Percentiles rank a stretch among this genome's conserved stretches.
Conservation (phyloP, 2,888 invertebrate genomes). For the Scaptomyza caliginosa region DNA sequence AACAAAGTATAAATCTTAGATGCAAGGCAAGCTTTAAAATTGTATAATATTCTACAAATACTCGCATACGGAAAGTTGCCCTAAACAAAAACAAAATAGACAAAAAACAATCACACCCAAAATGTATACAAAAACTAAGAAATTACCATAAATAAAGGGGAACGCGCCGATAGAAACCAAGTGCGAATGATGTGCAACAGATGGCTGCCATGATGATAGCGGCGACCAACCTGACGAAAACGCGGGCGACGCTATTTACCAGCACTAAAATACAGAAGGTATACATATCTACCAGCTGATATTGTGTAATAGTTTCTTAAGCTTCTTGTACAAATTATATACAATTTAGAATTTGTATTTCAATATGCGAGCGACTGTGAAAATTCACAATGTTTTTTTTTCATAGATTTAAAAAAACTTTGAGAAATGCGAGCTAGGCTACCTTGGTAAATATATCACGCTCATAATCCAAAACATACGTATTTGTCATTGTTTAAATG, state of each 20-base stretch:
- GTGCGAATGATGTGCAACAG: conserved; percentile 82
- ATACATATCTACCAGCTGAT: too few species aligned
- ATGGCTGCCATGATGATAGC: conserved; percentile 62
- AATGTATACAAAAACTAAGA: conserved; percentile 73
- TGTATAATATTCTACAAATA: conserved; percentile 68
- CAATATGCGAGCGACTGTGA: too few species aligned
- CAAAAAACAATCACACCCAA: conserved; percentile 55
- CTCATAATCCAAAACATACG: too few species aligned
- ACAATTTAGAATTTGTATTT: too few species aligned
- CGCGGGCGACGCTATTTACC: conserved; percentile 50
- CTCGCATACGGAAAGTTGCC: conserved; percentile 48
- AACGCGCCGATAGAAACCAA: conserved; percentile 78
- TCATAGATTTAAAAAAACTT: too few species aligned
- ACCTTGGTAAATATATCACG: too few species aligned
- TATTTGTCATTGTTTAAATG: too few species aligned
- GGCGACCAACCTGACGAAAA: conserved; percentile 18
- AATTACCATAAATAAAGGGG: conserved; percentile 80
- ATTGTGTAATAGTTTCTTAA: too few species aligned
- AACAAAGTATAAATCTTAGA: conserved; percentile 77
- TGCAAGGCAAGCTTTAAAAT: conserved; percentile 69
- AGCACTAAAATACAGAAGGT: too few species aligned
- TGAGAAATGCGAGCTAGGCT: too few species aligned
- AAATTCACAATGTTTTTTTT: too few species aligned
- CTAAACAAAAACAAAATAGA: conserved; percentile 61
- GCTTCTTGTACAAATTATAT: too few species aligned